Percentiles rank a stretch among this genome's conserved stretches.
Conservation (phyloP, 2,113 vertebrate genomes). For the Bostrychus sinensis region DNA sequence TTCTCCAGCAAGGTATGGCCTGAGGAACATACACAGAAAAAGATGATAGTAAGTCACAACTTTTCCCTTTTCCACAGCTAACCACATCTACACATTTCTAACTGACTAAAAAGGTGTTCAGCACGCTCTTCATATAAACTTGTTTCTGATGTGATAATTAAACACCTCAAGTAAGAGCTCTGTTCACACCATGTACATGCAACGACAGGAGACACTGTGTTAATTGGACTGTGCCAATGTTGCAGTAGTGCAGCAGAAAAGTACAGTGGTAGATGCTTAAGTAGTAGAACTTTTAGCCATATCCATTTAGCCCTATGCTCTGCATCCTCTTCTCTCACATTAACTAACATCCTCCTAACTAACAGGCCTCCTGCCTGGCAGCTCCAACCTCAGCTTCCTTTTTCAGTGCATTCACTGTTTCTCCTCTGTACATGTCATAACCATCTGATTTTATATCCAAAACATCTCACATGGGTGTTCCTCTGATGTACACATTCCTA, state of each 20-base stretch:
- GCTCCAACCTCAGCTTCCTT: too few relatives aligned
- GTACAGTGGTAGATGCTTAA: background rate
- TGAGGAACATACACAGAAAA: slow-evolving; percentile 25
- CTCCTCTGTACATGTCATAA: too few relatives aligned
- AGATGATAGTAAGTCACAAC: background rate
- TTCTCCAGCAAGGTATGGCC: slow-evolving; percentile 83
- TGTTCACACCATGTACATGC: slow-evolving; percentile 21
- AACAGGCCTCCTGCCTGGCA: too few relatives aligned
- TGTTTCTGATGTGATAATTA: slow-evolving; percentile 66
- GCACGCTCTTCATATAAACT: background rate
- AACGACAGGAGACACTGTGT: slow-evolving; percentile 29
- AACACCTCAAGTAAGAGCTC: slow-evolving; percentile 59
- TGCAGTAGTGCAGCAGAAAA: slow-evolving; percentile 4
- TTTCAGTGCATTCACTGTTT: too few relatives aligned
- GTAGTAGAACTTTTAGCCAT: too few relatives aligned
- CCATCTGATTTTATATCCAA: too few relatives aligned
- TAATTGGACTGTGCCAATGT: slow-evolving; percentile 21
- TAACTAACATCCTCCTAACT: too few relatives aligned
- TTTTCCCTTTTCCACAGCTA: background rate
- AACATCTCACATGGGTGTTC: too few relatives aligned
- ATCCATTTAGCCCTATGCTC: too few relatives aligned
- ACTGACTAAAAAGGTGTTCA: background rate
- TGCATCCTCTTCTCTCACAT: too few relatives aligned
- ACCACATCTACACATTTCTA: background rate
- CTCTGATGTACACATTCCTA: too few relatives aligned